Evolutionary conservation across 1,140 invertebrate genomes (phyloP), one percentile per base, ranked within the genome.

Genomic region (Atta texana): DNA sequence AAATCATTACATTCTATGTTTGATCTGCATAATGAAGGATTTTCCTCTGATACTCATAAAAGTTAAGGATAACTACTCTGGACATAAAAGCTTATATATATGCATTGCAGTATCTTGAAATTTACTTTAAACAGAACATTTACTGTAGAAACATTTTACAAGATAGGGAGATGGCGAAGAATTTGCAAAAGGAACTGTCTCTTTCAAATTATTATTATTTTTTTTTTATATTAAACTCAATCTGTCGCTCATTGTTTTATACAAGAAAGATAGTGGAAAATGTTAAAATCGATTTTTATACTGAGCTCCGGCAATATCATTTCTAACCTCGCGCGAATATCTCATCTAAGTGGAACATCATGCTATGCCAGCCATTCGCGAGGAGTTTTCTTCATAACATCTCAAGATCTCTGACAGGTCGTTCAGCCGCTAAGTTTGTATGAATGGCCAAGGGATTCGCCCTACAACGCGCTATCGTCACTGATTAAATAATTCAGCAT

Each of bases 401-500:
- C 53, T 82, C 68, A 49, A 61, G 80, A 61, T 74, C 55, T 82
- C 80, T 74, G 80, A 74, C 80, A 59, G 53, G 39, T 82, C 55
- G 55, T 74, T 82, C 53, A 49, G 39, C 39, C 39, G 53, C 24
- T 31, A 57, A 71, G 64, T 81, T 82, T 59, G 68, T 74, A 59
- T 74, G 80, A 82, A 82, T 82, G 53, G 69, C 34, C 34, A 49
- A 59, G 80, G 80, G 55, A 72, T 74, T 74, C 80, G 31, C 12
- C 39, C 28, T 74, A 49, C 57, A 61, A 61, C 55, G 68, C n/a
- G 55, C 34, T 49, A 82, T 74, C 53, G 18, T 82, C 44, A 34
- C 69, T 51, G 80, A 84, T 84, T 84, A 84, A 84, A 84, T 61
- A 84, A 84, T 84, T 84, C 24, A 72, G 18, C 18, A 51, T 21